These are phyloP conservation scores for Hippotragus niger DNA, from an alignment of 2,113 vertebrate species.

Conservation along the genomic window DNA sequence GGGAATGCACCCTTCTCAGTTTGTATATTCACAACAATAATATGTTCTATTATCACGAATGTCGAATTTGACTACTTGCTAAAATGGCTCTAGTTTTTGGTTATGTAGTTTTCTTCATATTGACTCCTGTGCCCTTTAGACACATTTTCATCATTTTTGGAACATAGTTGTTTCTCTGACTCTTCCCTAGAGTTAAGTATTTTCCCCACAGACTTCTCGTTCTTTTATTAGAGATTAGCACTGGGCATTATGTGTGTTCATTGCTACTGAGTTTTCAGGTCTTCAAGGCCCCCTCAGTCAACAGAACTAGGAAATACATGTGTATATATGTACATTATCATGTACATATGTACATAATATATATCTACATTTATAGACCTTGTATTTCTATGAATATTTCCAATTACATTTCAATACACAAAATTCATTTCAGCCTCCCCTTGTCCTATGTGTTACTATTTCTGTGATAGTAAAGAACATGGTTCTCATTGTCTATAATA, in stretches of 20 bases:
- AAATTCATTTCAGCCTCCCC: not conserved
- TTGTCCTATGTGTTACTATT: not conserved
- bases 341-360: not conserved
- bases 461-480: not conserved
- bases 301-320: not conserved
- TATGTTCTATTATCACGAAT: not conserved
- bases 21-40: not conserved
- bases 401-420: not conserved
- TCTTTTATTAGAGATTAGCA: not conserved
- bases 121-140: not conserved
- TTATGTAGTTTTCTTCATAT: not conserved
- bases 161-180: not conserved
- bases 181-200: not conserved
- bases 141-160: not conserved
- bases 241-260: not conserved
- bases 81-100: not conserved
- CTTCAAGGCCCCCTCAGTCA: fast-evolving
- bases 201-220: not conserved
- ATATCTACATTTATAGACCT: not conserved
- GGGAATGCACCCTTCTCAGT: not conserved
- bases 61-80: not conserved
- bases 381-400: not conserved
- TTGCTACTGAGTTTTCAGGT: not conserved
- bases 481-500: not conserved
- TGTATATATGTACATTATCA: not conserved